A percentile compares a stretch with the other conserved stretches of the same genome.
phyloP scores from a whole-genome alignment of 2,888 invertebrate genomes.

The Ochropleura plecta region DNA sequence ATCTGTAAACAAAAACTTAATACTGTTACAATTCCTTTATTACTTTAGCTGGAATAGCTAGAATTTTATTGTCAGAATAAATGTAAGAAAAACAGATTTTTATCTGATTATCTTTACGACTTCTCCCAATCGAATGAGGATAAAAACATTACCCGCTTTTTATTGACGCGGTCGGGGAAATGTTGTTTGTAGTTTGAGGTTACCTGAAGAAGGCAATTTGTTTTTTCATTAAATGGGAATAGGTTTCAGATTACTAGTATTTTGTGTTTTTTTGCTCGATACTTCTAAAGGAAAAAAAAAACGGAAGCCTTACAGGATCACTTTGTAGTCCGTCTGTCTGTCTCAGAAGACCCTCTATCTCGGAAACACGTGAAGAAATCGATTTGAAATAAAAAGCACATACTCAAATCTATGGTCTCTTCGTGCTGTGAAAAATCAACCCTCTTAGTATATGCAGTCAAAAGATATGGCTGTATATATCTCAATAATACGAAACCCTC shows the following conservation, averaged over 20 bases:
- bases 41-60: conserved; percentile 7
- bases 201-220: background rate
- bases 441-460: no score
- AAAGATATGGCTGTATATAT: no score
- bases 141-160: conserved; percentile 50
- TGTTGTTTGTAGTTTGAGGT: background rate
- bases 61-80: conserved; percentile 39
- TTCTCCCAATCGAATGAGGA: conserved; percentile 36
- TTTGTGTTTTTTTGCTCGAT: background rate
- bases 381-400: no score
- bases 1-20: conserved; percentile 5
- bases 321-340: no score
- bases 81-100: conserved; percentile 43
- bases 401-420: no score
- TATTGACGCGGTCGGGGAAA: conserved; percentile 14
- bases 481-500: no score
- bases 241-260: background rate
- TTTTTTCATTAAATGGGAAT: background rate
- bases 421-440: no score
- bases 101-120: conserved; percentile 58
- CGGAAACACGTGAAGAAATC: no score
- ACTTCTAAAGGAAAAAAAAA: no score
- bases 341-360: no score
- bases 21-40: conserved; percentile 31
- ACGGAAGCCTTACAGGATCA: no score